A percentile compares a stretch with the other conserved stretches of the same genome.
Evolutionary conservation across 2,888 invertebrate genomes (phyloP).

Genomic region (Pharmacophagus antenor): DNA sequence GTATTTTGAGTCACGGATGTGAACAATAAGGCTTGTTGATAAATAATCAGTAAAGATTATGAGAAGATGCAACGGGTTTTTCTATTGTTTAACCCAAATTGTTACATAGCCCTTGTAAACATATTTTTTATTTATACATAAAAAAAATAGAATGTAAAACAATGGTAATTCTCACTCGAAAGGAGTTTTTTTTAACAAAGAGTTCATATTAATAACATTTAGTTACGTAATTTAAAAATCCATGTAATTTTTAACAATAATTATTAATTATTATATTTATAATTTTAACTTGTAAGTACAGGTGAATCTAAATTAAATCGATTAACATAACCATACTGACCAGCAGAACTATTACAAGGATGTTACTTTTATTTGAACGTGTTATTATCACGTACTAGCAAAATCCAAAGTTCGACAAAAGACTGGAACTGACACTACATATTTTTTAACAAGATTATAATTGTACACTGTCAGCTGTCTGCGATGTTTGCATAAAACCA

Average conservation of each 20-base stretch:
- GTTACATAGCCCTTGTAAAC: background rate
- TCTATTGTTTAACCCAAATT: background rate
- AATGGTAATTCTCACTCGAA: too few species aligned
- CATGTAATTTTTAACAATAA: background rate
- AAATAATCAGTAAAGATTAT: background rate
- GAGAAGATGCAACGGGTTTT: background rate
- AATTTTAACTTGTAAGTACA: background rate
- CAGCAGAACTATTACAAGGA: constrained; percentile 12
- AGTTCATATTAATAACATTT: too few species aligned
- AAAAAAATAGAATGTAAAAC: too few species aligned
- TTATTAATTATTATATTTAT: background rate
- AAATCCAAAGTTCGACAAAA: constrained; percentile 20
- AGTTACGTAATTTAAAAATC: too few species aligned
- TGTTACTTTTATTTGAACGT: constrained; percentile 27
- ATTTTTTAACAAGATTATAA: constrained; percentile 31
- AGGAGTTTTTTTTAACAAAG: too few species aligned
- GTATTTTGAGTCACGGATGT: background rate
- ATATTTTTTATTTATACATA: background rate
- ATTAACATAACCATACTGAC: background rate
- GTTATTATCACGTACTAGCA: constrained; percentile 32
- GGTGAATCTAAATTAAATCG: background rate
- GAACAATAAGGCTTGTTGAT: background rate
- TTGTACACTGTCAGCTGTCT: constrained; percentile 44
- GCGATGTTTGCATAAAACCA: constrained; percentile 32
- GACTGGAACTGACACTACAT: constrained; percentile 21